Base-by-base conservation (phyloP, 2,113 vertebrate genomes). In the Elephas maximus region DNA sequence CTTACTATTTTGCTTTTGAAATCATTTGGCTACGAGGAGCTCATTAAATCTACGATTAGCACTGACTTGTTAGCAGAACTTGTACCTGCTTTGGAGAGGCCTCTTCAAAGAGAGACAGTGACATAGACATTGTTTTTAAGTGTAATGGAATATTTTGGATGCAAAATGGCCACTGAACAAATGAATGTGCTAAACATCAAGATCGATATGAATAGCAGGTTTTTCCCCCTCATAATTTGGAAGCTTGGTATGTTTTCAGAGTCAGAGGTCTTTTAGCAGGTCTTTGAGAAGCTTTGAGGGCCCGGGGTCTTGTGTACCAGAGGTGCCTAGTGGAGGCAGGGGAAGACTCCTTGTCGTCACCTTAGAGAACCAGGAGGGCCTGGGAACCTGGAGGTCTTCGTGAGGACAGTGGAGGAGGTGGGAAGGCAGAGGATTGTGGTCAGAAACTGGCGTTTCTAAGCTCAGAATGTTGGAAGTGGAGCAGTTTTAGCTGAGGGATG, bases 1-100 rank as follows among this genome's bases (percentile, higher is more conserved):
- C 1, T 48, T 65, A 15, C 67, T 51, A 4, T 18, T 26, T 33
- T 21, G 48, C 74, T 69, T 73, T 14, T 60, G 84, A 51, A 23
- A 11, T 45, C 76, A 41, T 73, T 84, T 62, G 65, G 81, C 85
- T 10, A 5, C 0, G 4, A 74, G 81, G 30, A 67, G 33, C 63
- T 93, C 30, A 9, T 37, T 12, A 73, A 73, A 62, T 57, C 30
- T 33, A 8, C 0, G 41, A 4, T 28, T 3, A 51, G 81, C n/a
- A 30, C 2, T 2, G 1, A 4, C 6, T 44, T 23, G 81, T 57
- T 0, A 18, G 28, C 1, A 21, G 69, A 57, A 8, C 0, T 23
- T 11, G 60, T n/a, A 11, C 48, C n/a, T 90, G 80, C 30, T 71
- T 23, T 10, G 37, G 63, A 48, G 0, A 9, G 33, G 9, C 65